Evolutionary conservation across 2,797 vertebrate species (phyloP), one percentile per base, ranked within the genome.

Genomic region (Staurois parvus): DNA sequence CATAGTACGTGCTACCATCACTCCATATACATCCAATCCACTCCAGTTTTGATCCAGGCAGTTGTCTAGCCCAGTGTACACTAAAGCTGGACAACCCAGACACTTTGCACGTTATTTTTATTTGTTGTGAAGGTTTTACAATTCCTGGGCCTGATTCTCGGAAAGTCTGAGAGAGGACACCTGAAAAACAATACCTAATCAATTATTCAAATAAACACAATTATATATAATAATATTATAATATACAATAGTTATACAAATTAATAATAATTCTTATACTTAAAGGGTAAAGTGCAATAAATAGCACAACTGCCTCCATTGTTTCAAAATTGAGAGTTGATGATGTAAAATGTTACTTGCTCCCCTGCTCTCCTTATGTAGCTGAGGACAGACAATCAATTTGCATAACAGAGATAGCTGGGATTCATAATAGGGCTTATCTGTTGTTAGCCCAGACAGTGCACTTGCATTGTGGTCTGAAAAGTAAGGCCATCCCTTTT

Each of bases 101-200:
- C 7, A 79, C 34, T 24, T 77, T 9, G 7, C 83, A 79, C 10
- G 64, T 67, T 2, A 85, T 24, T 10, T 0, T 74, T 28, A 85
- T 72, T 3, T 42, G 48, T 1, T 62, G 69, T 30, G 26, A 69
- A n/a, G 84, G 52, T 7, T 12, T 37, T 64, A 88, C 28, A 59
- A 29, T 12, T 7, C 66, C n/a, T 48, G 37, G 70, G 2, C 72
- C 76, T 15, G 70, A 80, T 8, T 85, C 59, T 19, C 37, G 17
- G 52, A 76, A 72, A 29, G 48, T 42, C 66, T 73, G 56, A 13
- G 30, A 85, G 6, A 80, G 12, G 29, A 76, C 11, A 67, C 40
- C 76, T 83, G 21, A 0, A 72, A 56, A 73, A 34, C 1, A 34
- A 45, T 3, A 73, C 0, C 0, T 45, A 2, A 24, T 2, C 28